Base-by-base conservation (phyloP, 2,113 vertebrate genomes). In the Hippotragus niger region DNA sequence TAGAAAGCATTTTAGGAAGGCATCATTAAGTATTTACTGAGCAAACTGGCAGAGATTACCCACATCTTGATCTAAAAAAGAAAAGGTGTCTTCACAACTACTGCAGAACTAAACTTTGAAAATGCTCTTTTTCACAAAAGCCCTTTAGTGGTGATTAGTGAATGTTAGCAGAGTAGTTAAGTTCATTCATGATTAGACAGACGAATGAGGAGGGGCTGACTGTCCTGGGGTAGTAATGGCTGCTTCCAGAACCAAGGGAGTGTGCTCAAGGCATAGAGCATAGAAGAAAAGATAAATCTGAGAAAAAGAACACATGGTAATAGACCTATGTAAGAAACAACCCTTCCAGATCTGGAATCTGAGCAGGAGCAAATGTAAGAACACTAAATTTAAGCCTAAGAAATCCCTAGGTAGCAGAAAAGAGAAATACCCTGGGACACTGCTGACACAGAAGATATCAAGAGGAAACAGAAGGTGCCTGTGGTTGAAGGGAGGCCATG, bases 41-140 rank as follows among this genome's bases (percentile, higher is more conserved):
- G 97, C 76, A 98, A 98, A 98, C 98, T 98, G 98, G 64, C 84
- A 98, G 92, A 98, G 95, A 98, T 98, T 98, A 98, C 87, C 78
- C 47, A 98, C 87, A 97, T 91, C 95, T 98, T 98, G 95, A 97
- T 98, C 96, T 90, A 94, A 98, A 97, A 96, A 97, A 82, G 95
- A 97, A 88, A 85, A 87, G 43, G 71, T 29, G 67, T 97, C 95
- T 97, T 84, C 29, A 90, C 55, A 81, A 93, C 21, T 67, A 19
- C 58, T 84, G 23, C 8, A 80, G 92, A 98, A 89, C 9, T 86
- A 90, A 94, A 95, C 27, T 64, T 36, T 29, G 83, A 95, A 86
- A 91, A 67, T 64, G 84, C 29, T 82, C 43, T 91, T 36, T 87
- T 91, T 95, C 29, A 52, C 57, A 64, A n/a, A 88, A 29, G 23